phyloP scores from a whole-genome alignment of 1,140 invertebrate genomes.

The Theocolax elegans region DNA sequence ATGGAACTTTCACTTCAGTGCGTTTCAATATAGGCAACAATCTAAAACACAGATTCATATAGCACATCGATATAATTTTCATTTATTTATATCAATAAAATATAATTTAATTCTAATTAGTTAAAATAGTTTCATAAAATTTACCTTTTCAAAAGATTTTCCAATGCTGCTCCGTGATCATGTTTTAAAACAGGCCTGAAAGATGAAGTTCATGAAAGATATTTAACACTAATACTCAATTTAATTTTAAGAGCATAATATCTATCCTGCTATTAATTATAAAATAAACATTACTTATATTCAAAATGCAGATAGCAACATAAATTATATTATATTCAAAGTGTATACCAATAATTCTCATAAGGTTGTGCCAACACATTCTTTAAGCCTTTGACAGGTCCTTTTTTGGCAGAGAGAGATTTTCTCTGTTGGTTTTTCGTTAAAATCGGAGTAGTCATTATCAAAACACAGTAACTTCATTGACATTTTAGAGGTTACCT shows the following conservation, averaged over 20 bases:
- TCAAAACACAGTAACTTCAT: not conserved
- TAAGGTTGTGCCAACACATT: constrained; percentile 56
- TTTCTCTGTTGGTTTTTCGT: constrained; percentile 51
- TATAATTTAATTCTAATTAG: too few species aligned
- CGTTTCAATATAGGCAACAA: constrained; percentile 49
- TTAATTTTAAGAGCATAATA: not conserved
- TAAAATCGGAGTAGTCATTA: constrained; percentile 49
- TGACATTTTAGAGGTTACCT: not conserved
- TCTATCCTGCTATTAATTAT: too few species aligned
- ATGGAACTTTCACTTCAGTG: constrained; percentile 45
- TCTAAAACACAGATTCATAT: constrained; percentile 40
- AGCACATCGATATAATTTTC: too few species aligned
- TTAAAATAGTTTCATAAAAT: constrained; percentile 32
- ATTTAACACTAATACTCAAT: too few species aligned
- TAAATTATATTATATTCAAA: too few species aligned
- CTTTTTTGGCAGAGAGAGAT: constrained; percentile 53
- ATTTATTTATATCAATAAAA: too few species aligned
- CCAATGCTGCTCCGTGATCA: constrained; percentile 40
- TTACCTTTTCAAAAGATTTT: constrained; percentile 51
- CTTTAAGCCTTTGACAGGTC: constrained; percentile 48
- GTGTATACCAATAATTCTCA: constrained; percentile 55
- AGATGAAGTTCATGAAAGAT: too few species aligned
- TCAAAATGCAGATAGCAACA: too few species aligned
- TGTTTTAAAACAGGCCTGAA: constrained; percentile 52
- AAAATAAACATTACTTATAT: too few species aligned